A percentile compares a stretch with the other conserved stretches of the same genome.
phyloP scores from a whole-genome alignment of 1,140 invertebrate genomes.

The Phortica variegata region DNA sequence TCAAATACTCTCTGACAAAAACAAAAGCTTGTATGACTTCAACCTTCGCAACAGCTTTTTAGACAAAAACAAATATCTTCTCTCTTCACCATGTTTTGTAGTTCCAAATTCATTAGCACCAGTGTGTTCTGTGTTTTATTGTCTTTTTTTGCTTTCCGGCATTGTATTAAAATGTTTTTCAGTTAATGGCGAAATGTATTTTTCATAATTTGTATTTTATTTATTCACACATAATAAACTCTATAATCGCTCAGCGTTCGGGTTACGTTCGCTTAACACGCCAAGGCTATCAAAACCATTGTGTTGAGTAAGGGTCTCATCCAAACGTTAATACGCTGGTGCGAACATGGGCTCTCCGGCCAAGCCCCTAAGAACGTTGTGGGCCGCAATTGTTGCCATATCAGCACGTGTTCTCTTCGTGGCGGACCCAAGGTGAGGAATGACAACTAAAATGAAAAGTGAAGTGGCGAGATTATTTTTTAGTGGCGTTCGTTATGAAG shows the following conservation, averaged over 20 bases:
- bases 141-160: no score
- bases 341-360: constrained; percentile 67
- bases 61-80: no score
- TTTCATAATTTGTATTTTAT: background rate
- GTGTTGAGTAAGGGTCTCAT: background rate
- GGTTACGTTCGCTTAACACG: background rate
- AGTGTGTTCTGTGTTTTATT: no score
- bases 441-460: constrained; percentile 62
- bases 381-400: constrained; percentile 77
- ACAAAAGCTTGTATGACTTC: no score
- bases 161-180: no score
- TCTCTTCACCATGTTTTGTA: no score
- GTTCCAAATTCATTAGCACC: no score
- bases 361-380: constrained; percentile 78
- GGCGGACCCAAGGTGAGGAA: constrained; percentile 88
- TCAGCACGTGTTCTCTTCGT: constrained; percentile 72
- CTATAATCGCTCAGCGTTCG: background rate
- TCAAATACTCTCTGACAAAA: no score
- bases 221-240: background rate
- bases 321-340: constrained; percentile 56
- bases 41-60: no score
- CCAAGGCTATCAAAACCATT: background rate
- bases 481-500: no score
- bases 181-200: background rate
- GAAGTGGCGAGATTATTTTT: no score